Conservation (phyloP, 2,797 vertebrate species). For the Hephaestus fuliginosus region DNA sequence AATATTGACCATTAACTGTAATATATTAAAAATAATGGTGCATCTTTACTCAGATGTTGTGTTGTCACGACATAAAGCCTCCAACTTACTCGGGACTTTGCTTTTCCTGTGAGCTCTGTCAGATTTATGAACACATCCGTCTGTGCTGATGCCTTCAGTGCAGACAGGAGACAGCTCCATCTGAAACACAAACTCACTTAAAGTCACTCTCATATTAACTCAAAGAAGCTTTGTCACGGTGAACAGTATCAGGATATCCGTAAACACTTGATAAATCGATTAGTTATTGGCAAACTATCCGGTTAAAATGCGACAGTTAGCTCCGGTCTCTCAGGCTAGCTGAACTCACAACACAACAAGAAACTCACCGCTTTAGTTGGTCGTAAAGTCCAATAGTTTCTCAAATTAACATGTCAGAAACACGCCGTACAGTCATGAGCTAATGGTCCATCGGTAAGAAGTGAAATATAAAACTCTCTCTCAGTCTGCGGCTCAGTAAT, state of each 20-base stretch:
- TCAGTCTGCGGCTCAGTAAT: neutral
- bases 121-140: constrained; percentile 32
- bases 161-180: constrained; percentile 66
- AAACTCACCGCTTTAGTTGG: constrained; percentile 60
- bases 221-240: neutral
- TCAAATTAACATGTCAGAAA: neutral
- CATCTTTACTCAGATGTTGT: neutral
- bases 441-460: neutral
- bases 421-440: neutral
- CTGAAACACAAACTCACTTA: constrained; percentile 36
- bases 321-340: constrained; percentile 4
- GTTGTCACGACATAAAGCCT: neutral
- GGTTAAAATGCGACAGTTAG: neutral
- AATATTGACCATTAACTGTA: neutral
- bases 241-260: neutral
- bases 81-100: constrained; percentile 78
- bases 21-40: neutral
- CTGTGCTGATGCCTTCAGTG: constrained; percentile 50
- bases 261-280: neutral
- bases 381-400: neutral
- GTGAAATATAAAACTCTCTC: rapidly evolving
- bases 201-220: neutral
- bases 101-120: constrained; percentile 58
- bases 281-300: neutral
- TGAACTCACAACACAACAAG: constrained; percentile 14